phyloP scores from a whole-genome alignment of 2,797 vertebrate genomes.

The Steatocranus sp. region DNA sequence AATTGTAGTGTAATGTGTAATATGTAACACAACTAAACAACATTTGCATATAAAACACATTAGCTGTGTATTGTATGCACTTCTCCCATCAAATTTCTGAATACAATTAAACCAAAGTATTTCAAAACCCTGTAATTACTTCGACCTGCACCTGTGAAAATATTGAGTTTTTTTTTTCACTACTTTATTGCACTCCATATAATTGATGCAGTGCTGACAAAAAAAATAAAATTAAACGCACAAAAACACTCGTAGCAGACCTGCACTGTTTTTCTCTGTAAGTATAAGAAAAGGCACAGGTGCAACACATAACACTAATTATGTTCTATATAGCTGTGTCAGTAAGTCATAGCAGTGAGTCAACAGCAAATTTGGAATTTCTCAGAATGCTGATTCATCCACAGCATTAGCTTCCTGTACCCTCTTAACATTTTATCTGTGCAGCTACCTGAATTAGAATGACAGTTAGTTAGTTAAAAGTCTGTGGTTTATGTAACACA shows the following conservation, averaged over 20 bases:
- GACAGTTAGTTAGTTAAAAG: neutral
- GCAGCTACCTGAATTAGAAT: neutral
- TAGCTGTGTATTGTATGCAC: neutral
- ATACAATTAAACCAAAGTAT: neutral
- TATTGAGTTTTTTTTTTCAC: fast-evolving
- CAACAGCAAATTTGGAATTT: neutral
- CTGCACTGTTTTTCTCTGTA: neutral
- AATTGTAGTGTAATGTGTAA: neutral
- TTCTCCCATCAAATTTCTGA: neutral
- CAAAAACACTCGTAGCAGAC: neutral
- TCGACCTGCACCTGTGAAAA: neutral
- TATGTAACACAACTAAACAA: neutral
- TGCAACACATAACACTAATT: neutral
- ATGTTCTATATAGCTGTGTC: neutral
- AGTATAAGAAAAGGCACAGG: neutral
- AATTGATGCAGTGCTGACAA: neutral
- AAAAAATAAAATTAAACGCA: neutral
- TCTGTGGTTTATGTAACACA: neutral
- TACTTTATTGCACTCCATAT: neutral
- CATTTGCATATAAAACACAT: neutral
- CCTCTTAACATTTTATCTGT: neutral
- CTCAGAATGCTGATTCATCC: neutral
- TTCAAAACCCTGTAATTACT: neutral
- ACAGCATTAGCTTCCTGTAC: neutral
- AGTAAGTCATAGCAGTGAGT: neutral